phyloP scores from a whole-genome alignment of 2,797 vertebrate genomes.

The Pipistrellus pygmaeus region DNA sequence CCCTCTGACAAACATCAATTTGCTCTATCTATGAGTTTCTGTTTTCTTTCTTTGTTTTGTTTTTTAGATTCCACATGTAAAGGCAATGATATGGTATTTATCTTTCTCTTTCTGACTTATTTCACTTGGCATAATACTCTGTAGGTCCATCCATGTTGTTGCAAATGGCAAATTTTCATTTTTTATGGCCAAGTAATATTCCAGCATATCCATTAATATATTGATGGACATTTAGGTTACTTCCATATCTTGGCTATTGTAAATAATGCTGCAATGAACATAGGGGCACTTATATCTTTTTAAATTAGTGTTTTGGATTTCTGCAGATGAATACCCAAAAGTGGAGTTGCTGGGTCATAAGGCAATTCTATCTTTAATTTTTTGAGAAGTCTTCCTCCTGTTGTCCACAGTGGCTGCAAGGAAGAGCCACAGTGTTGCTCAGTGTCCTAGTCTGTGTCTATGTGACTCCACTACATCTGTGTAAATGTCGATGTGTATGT shows the following conservation, averaged over 20 bases:
- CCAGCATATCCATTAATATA: background rate
- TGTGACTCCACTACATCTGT: background rate
- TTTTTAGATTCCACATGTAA: background rate
- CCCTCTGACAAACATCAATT: background rate
- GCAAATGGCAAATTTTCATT: background rate
- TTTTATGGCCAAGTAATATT: background rate
- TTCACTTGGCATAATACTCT: background rate
- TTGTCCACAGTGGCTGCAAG: background rate
- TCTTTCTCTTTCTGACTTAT: background rate
- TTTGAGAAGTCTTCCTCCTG: background rate
- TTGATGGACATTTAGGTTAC: background rate
- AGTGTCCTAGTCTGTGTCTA: background rate
- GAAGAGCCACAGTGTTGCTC: slow-evolving; percentile 8
- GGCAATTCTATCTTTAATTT: background rate
- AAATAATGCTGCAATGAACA: background rate
- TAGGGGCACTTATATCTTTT: background rate
- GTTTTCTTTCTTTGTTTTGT: background rate
- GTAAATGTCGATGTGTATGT: background rate
- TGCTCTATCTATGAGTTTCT: background rate
- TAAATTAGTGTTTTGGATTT: background rate
- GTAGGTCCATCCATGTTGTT: background rate
- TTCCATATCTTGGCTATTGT: background rate
- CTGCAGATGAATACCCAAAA: background rate
- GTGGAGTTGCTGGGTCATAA: background rate
- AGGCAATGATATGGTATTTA: background rate